Conservation (phyloP, 2,888 invertebrate genomes). For the Drosophila rellima region DNA sequence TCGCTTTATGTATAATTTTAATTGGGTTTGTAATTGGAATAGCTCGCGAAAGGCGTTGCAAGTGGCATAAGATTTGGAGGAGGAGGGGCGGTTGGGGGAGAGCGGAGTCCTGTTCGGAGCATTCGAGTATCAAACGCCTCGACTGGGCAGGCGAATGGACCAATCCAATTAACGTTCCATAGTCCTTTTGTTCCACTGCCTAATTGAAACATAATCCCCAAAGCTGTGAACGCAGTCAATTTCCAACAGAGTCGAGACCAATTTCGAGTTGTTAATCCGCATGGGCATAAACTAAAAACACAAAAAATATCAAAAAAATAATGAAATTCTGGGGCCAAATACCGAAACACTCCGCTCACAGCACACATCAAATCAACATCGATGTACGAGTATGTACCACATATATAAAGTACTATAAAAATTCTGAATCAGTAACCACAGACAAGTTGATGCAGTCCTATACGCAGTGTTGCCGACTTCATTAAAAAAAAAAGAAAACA, state of each 20-base stretch:
- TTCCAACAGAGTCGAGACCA: constrained; percentile 45
- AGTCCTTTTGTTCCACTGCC: constrained; percentile 36
- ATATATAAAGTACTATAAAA: no score
- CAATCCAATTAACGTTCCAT: constrained; percentile 42
- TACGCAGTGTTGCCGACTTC: neutral
- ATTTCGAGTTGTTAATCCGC: constrained; percentile 69
- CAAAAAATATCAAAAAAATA: constrained; percentile 4
- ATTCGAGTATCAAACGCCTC: constrained; percentile 5
- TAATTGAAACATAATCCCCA: constrained; percentile 69
- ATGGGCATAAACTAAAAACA: constrained; percentile 23
- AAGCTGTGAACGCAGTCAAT: constrained; percentile 43
- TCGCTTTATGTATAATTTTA: constrained; percentile 4
- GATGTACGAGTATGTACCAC: constrained; percentile 3
- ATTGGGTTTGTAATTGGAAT: constrained; percentile 15
- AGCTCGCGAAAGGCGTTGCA: constrained; percentile 1
- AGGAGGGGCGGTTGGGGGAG: neutral
- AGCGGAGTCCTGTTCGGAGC: neutral
- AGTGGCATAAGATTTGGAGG: constrained; percentile 1
- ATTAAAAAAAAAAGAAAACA: neutral
- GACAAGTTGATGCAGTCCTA: no score
- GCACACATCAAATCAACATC: constrained; percentile 10
- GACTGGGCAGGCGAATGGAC: constrained; percentile 10
- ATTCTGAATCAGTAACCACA: neutral
- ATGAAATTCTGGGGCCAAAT: neutral
- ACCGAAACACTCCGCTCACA: neutral